Percentiles rank a stretch among this genome's conserved stretches.
These are phyloP conservation scores for Chlorops oryzae DNA, from an alignment of 1,140 invertebrate genomes.

Conservation along the genomic window DNA sequence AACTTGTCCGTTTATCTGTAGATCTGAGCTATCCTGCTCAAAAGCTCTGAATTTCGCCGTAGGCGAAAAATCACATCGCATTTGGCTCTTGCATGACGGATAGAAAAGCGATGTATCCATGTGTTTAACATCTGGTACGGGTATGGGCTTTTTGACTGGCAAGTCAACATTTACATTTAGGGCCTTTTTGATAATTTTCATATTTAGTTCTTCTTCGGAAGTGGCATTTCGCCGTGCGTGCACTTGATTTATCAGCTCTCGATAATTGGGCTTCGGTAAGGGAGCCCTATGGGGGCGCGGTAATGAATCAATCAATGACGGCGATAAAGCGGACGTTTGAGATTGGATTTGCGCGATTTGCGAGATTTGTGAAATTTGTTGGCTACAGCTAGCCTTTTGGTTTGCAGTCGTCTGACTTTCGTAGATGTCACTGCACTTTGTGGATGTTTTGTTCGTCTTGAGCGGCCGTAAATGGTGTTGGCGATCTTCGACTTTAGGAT, in stretches of 20 bases:
- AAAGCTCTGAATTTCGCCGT: not conserved
- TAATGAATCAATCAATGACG: no score
- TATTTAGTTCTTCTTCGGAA: constrained; percentile 40
- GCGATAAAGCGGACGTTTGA: no score
- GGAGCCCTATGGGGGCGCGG: constrained; percentile 8
- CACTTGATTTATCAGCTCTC: constrained; percentile 36
- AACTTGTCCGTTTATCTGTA: not conserved
- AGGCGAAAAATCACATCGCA: not conserved
- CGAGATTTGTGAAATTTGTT: constrained; percentile 6
- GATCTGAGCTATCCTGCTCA: not conserved
- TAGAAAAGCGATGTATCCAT: not conserved
- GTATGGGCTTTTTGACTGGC: not conserved
- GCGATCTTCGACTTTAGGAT: no score
- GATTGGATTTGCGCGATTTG: not conserved
- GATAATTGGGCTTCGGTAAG: constrained; percentile 34
- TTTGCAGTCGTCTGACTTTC: not conserved
- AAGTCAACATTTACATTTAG: constrained; percentile 28
- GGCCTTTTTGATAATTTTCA: constrained; percentile 44
- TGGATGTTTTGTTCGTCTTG: not conserved
- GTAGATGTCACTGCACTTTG: not conserved
- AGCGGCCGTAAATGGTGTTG: no score
- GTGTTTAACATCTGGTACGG: not conserved
- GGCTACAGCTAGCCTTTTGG: not conserved
- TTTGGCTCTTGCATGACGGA: not conserved
- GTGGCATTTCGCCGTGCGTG: constrained; percentile 30